These are phyloP conservation scores for Prorops nasuta DNA, from an alignment of 1,140 invertebrate species.

Conservation along the genomic window DNA sequence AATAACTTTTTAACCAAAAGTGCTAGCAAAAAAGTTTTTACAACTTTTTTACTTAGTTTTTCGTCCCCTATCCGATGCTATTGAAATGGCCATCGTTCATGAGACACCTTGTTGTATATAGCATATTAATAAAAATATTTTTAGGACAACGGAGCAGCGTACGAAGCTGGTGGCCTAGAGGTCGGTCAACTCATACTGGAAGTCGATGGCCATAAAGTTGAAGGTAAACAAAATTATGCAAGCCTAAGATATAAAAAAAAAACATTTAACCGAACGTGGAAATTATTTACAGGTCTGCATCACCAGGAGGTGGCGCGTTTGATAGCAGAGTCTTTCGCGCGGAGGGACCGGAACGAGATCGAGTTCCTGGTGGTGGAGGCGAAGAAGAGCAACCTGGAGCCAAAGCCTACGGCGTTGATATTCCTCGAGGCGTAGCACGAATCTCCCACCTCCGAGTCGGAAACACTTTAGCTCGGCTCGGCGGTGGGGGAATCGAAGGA, in stretches of 20 bases:
- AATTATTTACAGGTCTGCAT: slow-evolving; percentile 51
- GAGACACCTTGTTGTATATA: no score
- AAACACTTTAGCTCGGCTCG: slow-evolving; percentile 42
- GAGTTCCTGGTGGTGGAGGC: slow-evolving; percentile 88
- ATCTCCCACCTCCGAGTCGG: slow-evolving; percentile 54
- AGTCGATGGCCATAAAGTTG: slow-evolving; percentile 85
- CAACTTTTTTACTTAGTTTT: not conserved
- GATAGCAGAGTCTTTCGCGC: slow-evolving; percentile 86
- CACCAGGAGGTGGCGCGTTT: slow-evolving; percentile 82
- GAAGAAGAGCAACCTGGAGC: slow-evolving; percentile 86
- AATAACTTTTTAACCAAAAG: no score
- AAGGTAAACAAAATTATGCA: slow-evolving; percentile 62
- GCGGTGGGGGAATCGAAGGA: not conserved
- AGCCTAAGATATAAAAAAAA: not conserved
- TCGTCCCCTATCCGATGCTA: no score
- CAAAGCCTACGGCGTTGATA: slow-evolving; percentile 82
- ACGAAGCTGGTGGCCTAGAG: slow-evolving; percentile 85
- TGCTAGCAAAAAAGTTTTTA: slow-evolving; percentile 3
- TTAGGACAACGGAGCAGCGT: slow-evolving; percentile 92
- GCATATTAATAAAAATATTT: not conserved
- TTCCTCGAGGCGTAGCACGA: slow-evolving; percentile 83
- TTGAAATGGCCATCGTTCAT: no score
- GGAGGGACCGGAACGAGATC: slow-evolving; percentile 80
- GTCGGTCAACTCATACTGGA: slow-evolving; percentile 92
- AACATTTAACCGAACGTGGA: not conserved